Conservation (phyloP, 2,113 vertebrate species). For the Myotis lucifugus region DNA sequence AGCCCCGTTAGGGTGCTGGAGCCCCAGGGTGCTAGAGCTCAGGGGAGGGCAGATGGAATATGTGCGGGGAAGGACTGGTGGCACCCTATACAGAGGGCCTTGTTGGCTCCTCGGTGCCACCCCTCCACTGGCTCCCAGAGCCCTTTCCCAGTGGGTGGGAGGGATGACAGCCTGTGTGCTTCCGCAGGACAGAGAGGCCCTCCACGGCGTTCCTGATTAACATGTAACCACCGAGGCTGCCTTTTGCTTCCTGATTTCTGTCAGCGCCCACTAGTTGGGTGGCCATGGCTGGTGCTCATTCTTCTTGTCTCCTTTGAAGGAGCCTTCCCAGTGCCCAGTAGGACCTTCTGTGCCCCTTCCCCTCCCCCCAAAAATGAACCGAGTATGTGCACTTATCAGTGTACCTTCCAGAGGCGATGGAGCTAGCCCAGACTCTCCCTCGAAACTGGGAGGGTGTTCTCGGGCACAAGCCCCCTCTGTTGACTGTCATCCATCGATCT, state of each 20-base stretch:
- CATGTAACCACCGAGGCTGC: neutral
- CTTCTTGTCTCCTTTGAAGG: neutral
- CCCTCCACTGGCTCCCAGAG: neutral
- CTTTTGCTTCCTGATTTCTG: neutral
- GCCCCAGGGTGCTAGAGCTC: neutral
- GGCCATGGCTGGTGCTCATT: neutral
- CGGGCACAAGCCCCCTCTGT: neutral
- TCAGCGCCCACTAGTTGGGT: neutral
- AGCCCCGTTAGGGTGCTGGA: neutral
- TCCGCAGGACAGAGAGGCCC: neutral
- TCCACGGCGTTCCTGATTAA: neutral
- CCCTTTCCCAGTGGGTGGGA: neutral
- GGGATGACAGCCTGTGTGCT: neutral
- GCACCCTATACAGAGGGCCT: neutral
- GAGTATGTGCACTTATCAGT: rapidly evolving
- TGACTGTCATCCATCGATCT: neutral
- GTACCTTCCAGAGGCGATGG: neutral
- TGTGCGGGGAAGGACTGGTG: neutral
- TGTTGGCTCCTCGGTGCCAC: neutral
- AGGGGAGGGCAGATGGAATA: neutral
- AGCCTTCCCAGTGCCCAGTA: neutral
- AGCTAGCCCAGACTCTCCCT: no score
- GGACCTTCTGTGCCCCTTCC: neutral
- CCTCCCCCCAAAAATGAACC: neutral
- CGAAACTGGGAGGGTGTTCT: neutral